Evolutionary conservation across 2,797 vertebrate species (phyloP).

Genomic region (Epinephelus malabaricus): DNA sequence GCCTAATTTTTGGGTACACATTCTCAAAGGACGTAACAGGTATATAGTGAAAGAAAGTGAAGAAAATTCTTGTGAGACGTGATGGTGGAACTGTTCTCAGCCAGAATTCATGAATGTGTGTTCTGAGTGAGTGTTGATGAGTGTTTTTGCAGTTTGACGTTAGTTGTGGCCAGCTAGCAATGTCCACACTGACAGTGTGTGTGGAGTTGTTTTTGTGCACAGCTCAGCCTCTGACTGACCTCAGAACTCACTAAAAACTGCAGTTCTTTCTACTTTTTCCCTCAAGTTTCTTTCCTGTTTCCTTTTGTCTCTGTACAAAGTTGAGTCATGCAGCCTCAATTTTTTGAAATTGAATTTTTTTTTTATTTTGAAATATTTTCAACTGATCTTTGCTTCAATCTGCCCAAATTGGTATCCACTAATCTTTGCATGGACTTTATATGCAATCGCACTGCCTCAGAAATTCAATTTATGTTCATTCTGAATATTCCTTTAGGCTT

Average conservation of each 20-base stretch:
- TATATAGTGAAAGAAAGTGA: neutral
- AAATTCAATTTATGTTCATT: neutral
- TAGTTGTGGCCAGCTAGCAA: neutral
- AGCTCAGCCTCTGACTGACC: constrained; percentile 10
- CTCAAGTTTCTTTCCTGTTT: neutral
- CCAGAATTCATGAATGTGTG: constrained; percentile 1
- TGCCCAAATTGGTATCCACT: neutral
- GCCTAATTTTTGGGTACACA: no score
- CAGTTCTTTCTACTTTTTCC: neutral
- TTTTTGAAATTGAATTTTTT: no score
- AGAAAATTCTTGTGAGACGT: neutral
- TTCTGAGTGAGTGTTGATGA: neutral
- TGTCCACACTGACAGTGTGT: neutral
- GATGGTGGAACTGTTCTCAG: neutral
- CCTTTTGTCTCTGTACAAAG: neutral
- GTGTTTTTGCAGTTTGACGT: neutral
- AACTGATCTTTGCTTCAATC: neutral
- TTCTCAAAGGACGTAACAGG: no score
- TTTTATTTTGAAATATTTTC: neutral
- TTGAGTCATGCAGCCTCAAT: constrained; percentile 1
- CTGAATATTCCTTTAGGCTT: neutral
- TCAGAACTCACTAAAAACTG: neutral
- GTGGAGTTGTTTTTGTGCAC: neutral
- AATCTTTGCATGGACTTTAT: neutral
- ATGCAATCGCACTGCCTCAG: neutral